Base-by-base conservation (phyloP, 2,113 vertebrate species). In the Microtus ochrogaster region DNA sequence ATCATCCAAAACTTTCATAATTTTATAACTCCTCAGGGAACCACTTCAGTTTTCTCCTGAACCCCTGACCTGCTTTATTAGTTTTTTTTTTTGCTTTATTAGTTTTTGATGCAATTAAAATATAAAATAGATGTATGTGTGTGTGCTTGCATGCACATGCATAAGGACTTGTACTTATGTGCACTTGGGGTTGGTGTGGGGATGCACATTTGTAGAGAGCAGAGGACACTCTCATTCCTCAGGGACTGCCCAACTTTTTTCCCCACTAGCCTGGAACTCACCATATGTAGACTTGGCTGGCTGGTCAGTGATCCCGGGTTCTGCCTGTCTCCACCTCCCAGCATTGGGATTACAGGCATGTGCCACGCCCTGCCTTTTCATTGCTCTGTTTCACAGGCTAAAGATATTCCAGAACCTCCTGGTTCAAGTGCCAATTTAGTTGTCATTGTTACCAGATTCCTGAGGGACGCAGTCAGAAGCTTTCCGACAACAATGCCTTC, bases 31-130 rank as follows among this genome's bases (percentile, higher is more conserved):
- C 96, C 98, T 99, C 98, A 36, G 99, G 98, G 94, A 96, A 98
- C 99, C 99, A 99, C 95, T 98, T 99, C 41, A 99, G 98, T 98
- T 99, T 99, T 61, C 99, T 99, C 97, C 98, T 98, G 95, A 98
- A 99, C 65, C 99, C 98, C 66, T 99, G 99, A 44, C 99, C 99
- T 98, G 98, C 98, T 98, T 99, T 99, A 86, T 99, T 99, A 36
- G 99, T 99, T 98, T 99, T 99, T 87, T n/a, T n/a, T n/a, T n/a
- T n/a, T 98, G 98, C 98, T 98, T 99, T 99, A 86, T 99, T 99
- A 36, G 99, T 99, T 98, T 99, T 99, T 87, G 98, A 97, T 4
- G 99, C 99, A 98, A 99, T 97, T 76, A 99, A 98, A 97, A 99
- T 95, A 58, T 55, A 16, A 55, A 55, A 55, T 55, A 55, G 52